A percentile compares a stretch with the other conserved stretches of the same genome.
phyloP scores from a whole-genome alignment of 2,113 vertebrate genomes.

The Colinus virginianus region DNA sequence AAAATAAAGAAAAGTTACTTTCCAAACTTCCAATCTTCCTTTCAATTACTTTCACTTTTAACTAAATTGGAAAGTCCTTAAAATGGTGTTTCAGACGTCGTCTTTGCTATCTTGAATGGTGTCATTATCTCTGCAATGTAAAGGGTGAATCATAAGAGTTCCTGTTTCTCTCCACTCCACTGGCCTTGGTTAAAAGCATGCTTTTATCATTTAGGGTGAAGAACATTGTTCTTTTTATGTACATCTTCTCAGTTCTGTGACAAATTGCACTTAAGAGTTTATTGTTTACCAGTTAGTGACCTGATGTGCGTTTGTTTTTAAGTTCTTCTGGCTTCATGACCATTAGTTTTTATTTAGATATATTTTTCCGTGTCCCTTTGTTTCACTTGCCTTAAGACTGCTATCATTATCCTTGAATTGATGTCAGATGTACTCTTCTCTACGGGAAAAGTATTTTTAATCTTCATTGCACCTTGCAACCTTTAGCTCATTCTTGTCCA shows the following conservation, averaged over 20 bases:
- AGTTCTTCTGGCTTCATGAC: not conserved
- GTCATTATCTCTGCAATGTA: not conserved
- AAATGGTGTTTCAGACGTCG: not conserved
- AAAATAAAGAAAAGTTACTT: not conserved
- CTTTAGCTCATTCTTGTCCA: slow-evolving; percentile 26
- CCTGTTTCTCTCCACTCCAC: not conserved
- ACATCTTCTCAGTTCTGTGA: not conserved
- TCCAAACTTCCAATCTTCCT: not conserved
- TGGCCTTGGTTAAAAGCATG: slow-evolving; percentile 4
- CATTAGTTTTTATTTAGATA: slow-evolving; percentile 46
- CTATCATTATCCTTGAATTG: slow-evolving; percentile 54
- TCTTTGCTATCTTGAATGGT: not conserved
- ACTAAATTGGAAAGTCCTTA: not conserved
- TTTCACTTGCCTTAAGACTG: slow-evolving; percentile 24
- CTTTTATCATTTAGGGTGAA: not conserved
- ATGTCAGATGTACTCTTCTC: slow-evolving; percentile 33
- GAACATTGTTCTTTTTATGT: not conserved
- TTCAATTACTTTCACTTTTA: not conserved
- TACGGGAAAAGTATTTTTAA: slow-evolving; percentile 43
- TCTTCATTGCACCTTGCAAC: slow-evolving; percentile 50
- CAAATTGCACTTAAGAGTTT: not conserved
- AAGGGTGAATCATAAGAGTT: not conserved
- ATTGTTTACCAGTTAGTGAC: slow-evolving; percentile 9
- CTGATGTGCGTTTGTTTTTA: slow-evolving; percentile 1
- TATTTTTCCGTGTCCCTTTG: not conserved